Evolutionary conservation across 2,113 vertebrate genomes (phyloP).

Genomic region (Indri indri): DNA sequence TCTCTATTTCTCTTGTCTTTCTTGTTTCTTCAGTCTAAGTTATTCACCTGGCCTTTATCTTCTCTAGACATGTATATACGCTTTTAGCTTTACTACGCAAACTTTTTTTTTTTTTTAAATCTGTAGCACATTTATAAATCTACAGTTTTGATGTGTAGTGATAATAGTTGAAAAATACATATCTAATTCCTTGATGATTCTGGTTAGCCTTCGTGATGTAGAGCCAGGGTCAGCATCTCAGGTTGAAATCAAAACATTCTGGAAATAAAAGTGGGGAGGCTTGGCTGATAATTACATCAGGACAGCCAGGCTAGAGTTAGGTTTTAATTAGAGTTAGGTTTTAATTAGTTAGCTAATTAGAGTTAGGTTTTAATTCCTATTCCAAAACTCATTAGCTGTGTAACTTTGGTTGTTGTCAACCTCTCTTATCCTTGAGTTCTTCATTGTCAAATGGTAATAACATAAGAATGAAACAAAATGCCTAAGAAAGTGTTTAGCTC

Average conservation of each 20-base stretch:
- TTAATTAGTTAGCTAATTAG: too few species aligned
- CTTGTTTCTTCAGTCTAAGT: background rate
- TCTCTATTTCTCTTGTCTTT: conserved; percentile 4
- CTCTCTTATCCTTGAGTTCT: background rate
- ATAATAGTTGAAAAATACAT: background rate
- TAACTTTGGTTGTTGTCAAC: background rate
- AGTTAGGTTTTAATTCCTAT: conserved; percentile 31
- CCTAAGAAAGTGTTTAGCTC: background rate
- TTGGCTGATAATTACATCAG: background rate
- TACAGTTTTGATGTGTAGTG: background rate
- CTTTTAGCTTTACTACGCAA: background rate
- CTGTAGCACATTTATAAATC: background rate
- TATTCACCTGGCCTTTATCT: background rate
- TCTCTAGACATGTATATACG: background rate
- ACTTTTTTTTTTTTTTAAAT: background rate
- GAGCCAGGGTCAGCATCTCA: background rate
- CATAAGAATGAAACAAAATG: conserved; percentile 4
- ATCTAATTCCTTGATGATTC: background rate
- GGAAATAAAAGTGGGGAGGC: background rate
- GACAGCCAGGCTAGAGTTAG: background rate
- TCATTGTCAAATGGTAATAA: background rate
- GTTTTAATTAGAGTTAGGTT: conserved; percentile 35
- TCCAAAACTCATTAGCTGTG: background rate
- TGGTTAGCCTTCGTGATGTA: background rate
- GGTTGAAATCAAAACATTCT: background rate